Evolutionary conservation across 2,797 vertebrate genomes (phyloP), one percentile per base, ranked within the genome.

Genomic region (Ambastaia sidthimunki): DNA sequence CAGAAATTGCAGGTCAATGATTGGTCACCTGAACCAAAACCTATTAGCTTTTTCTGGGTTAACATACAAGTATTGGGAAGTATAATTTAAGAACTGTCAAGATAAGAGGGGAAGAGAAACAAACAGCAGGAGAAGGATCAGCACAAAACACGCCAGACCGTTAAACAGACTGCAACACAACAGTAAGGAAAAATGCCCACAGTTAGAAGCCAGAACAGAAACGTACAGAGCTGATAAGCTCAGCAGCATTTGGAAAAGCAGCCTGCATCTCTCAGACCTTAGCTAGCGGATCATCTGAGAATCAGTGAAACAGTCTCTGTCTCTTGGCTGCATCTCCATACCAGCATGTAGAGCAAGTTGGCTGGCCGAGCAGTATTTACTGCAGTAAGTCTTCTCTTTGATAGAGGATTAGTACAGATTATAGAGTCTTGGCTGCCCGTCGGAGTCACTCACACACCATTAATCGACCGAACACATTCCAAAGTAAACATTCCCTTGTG

Each of bases 1-100:
- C 28, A 87, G 88, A 90, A 85, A 91, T 87, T 88, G 86, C 81
- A 84, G 81, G 75, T 52, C 55, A 63, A 88, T 31, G 44, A 85
- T 47, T 88, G 83, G 85, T 89, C 87, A 76, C 66, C 72, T 71
- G 76, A 78, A 71, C 76, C 76, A 50, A 78, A 47, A 54, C 84
- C 62, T 86, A 81, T 76, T 84, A 84, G 88, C 87, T 63, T 65
- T 66, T 52, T 60, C 28, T 62, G 44, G 18, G 68, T 54, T 52
- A 50, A 47, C 15, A 23, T 28, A 50, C 28, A 60, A 57, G 70
- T 21, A 47, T 65, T 84, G 67, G 13, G 11, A 44, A 59, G 65
- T 28, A 6, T 41, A 69, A 79, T 74, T 41, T 72, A 71, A 71
- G 19, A 66, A 41, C 21, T 48, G 69, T 76, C 15, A 25, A 62